These are phyloP conservation scores for Pogonomyrmex californicus DNA, from an alignment of 1,140 invertebrate species.

Conservation along the genomic window DNA sequence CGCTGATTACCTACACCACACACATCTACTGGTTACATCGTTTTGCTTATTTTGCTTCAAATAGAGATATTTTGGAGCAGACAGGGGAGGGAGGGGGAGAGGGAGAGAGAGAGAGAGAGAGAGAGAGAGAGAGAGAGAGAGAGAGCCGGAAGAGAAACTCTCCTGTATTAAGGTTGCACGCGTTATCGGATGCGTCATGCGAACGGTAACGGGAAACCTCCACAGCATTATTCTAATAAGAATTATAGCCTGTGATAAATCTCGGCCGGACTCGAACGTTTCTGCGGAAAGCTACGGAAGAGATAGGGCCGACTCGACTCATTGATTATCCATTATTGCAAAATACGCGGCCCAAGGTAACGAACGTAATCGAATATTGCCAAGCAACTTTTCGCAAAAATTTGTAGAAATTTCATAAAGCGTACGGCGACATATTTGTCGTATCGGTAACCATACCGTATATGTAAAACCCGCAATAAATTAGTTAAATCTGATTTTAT, in stretches of 20 bases:
- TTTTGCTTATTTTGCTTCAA: conserved; percentile 68
- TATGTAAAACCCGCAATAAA: background rate
- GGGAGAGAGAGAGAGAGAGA: conserved; percentile 7
- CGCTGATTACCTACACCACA: conserved; percentile 68
- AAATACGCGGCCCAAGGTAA: conserved; percentile 36
- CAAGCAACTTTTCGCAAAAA: conserved; percentile 16
- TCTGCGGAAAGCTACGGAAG: conserved; percentile 37
- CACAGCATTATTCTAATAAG: conserved; percentile 60
- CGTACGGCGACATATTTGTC: background rate
- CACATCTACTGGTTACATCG: conserved; percentile 43
- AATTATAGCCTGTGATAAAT: conserved; percentile 58
- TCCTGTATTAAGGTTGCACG: conserved; percentile 42
- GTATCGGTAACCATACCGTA: background rate
- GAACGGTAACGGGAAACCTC: conserved; percentile 41
- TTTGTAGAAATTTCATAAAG: background rate
- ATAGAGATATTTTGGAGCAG: conserved; percentile 59
- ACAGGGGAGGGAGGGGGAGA: background rate
- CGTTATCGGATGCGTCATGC: conserved; percentile 17
- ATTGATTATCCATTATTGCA: conserved; percentile 62
- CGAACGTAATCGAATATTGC: background rate
- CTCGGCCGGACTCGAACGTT: conserved; percentile 15
- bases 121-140: conserved; percentile 1
- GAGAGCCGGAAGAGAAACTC: conserved; percentile 26
- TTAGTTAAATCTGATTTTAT: background rate
- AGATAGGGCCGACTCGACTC: conserved; percentile 40